Base-by-base conservation (phyloP, 1,140 invertebrate species). In the Drosophila pandora region DNA sequence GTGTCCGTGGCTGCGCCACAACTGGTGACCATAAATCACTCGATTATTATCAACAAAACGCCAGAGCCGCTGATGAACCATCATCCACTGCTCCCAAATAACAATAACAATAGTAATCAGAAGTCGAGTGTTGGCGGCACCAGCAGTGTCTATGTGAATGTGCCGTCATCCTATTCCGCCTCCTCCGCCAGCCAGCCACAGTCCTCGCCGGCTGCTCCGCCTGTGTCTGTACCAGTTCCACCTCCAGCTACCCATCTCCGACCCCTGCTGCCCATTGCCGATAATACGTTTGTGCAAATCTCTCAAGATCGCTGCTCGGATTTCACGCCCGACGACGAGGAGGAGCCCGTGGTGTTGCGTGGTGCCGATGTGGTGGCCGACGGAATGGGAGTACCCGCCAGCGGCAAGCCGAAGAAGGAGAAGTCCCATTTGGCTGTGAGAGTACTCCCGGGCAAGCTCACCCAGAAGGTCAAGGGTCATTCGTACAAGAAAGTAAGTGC, bases 231-330 rank as follows among this genome's bases (percentile, higher is more conserved):
- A 34, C 49, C 76, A 25, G 21, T 43, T n/a, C 55, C 62, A 6
- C 32, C 28, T 3, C 50, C 53, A 13, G 43, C 68, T 28, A 57
- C 60, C 21, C 75, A 78, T 39, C 37, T 87, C 3, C 63, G 77
- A 34, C 76, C 87, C 4, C 13, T 90, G 75, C 77, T 91, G 68
- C 76, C 91, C 30, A 91, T 91, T 49, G 90, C 91, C 56, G 91
- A 91, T 90, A 91, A 91, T 90, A 76, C 79, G 45, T 91, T 88
- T 76, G 80, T 91, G 53, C 90, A 90, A 91, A 90, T 91, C 67
- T 80, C 84, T 21, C 90, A 91, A 87, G 90, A 91, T 76, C 90
- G 67, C 72, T 79, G 83, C 70, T 91, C 90, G 39, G 90, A 91
- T 49, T 91, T 90, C 55, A 82, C 89, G 60, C 85, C 90, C 76